These are phyloP conservation scores for Epinotia ramella DNA, from an alignment of 2,888 invertebrate genomes.

Conservation along the genomic window DNA sequence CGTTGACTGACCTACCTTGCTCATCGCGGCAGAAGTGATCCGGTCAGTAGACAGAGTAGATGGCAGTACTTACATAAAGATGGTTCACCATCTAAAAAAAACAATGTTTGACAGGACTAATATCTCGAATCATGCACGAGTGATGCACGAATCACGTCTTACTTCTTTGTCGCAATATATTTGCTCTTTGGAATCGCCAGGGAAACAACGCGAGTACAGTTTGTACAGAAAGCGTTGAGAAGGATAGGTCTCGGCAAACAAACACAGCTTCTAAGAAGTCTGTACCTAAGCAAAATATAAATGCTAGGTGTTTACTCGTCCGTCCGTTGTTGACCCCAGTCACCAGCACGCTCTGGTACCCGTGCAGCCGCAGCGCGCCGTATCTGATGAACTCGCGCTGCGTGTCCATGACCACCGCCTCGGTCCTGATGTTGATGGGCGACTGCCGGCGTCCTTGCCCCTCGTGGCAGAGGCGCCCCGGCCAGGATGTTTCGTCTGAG, in stretches of 20 bases:
- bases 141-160: no score
- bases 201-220: no score
- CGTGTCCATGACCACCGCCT: slow-evolving; percentile 62
- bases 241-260: no score
- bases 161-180: no score
- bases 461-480: slow-evolving; percentile 62
- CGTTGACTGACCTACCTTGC: slow-evolving; percentile 60
- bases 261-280: no score
- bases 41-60: slow-evolving; percentile 59
- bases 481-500: slow-evolving; percentile 68
- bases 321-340: slow-evolving; percentile 89
- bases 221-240: no score
- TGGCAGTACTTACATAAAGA: no score
- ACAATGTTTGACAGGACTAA: no score
- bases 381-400: slow-evolving; percentile 64
- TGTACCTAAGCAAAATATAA: not conserved
- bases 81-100: no score
- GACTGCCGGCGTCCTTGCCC: slow-evolving; percentile 71
- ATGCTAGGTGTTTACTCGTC: slow-evolving; percentile 81
- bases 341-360: slow-evolving; percentile 81
- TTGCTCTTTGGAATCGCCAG: no score
- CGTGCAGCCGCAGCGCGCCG: slow-evolving; percentile 81
- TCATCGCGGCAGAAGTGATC: slow-evolving; percentile 64
- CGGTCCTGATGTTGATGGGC: slow-evolving; percentile 72
- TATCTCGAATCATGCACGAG: no score